Conservation (phyloP, 2,888 invertebrate species). For the Laothoe populi region DNA sequence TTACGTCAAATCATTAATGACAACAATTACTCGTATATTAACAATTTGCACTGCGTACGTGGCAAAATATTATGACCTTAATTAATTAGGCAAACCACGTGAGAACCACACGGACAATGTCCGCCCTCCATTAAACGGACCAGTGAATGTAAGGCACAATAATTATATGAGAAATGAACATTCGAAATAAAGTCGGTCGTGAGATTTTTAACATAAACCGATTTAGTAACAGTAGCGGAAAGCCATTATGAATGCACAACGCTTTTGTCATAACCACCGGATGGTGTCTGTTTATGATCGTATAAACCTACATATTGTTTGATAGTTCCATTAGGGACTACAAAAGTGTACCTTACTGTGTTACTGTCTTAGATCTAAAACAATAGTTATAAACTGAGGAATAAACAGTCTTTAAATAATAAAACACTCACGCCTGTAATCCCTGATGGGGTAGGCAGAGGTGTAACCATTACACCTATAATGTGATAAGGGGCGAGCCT, state of each 20-base stretch:
- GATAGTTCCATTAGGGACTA: not conserved
- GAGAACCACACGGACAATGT: conserved; percentile 6
- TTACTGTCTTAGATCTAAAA: not conserved
- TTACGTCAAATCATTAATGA: too few species aligned
- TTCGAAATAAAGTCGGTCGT: conserved; percentile 3
- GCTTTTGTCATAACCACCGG: conserved; percentile 22
- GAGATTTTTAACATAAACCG: conserved; percentile 14
- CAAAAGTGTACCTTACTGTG: not conserved
- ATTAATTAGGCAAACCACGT: conserved; percentile 4
- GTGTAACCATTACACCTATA: too few species aligned
- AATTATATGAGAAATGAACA: not conserved
- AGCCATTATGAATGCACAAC: conserved; percentile 12
- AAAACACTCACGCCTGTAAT: too few species aligned
- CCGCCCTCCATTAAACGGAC: not conserved
- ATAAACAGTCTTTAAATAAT: not conserved
- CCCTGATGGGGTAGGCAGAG: too few species aligned
- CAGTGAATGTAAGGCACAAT: not conserved
- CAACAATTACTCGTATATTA: too few species aligned
- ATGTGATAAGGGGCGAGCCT: too few species aligned
- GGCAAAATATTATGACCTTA: conserved; percentile 9
- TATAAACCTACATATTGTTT: conserved; percentile 9
- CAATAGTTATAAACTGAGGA: not conserved
- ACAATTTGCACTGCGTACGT: too few species aligned
- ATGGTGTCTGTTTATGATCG: conserved; percentile 19
- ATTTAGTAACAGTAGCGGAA: conserved; percentile 18